Evolutionary conservation across 2,888 invertebrate species (phyloP).

Genomic region (Pachydiplax longipennis): DNA sequence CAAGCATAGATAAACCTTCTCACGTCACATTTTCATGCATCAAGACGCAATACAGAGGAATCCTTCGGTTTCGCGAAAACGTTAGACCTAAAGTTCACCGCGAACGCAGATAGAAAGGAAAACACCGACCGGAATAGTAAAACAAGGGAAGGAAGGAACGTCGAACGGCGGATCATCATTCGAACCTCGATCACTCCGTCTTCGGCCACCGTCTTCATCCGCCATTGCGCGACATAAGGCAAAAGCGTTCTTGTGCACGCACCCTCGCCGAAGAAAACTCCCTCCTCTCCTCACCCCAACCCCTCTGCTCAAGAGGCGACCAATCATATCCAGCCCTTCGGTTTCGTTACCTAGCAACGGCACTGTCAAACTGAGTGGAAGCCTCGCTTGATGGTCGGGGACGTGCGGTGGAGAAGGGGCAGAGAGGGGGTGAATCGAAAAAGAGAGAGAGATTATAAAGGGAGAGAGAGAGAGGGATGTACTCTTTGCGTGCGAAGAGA

Average conservation of each 20-base stretch:
- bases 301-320: not conserved
- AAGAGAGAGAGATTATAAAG: not conserved
- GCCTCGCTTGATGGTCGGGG: conserved; percentile 4
- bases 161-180: too few species aligned
- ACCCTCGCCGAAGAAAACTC: conserved; percentile 34
- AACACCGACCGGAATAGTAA: too few species aligned
- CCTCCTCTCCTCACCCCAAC: not conserved
- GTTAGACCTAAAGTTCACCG: too few species aligned
- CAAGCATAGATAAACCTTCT: too few species aligned
- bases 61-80: too few species aligned
- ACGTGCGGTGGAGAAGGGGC: not conserved
- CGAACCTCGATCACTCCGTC: not conserved
- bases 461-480: not conserved
- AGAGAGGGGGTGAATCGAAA: not conserved
- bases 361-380: conserved; percentile 43
- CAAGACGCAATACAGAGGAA: too few species aligned
- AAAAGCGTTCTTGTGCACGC: conserved; percentile 7
- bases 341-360: conserved; percentile 42
- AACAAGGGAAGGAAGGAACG: too few species aligned
- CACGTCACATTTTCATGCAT: too few species aligned
- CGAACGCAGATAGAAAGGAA: too few species aligned
- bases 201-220: not conserved
- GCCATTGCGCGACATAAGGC: conserved; percentile 41
- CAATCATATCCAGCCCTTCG: conserved; percentile 39
- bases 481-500: not conserved